Evolutionary conservation across 1,140 invertebrate genomes (phyloP).

Genomic region (Harpegnathos saltator): DNA sequence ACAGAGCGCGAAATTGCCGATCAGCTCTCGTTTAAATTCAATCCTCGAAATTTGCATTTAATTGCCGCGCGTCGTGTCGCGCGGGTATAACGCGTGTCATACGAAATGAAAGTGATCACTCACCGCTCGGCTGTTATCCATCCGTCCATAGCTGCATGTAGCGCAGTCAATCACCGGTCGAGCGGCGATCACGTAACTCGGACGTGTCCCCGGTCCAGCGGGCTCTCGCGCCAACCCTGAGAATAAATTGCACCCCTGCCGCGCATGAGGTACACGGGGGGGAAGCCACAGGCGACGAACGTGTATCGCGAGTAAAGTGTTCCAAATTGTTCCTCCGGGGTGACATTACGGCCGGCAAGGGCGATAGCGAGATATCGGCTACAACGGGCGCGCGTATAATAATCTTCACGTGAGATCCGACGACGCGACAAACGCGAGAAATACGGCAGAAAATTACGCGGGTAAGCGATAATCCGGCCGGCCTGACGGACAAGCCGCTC

Average conservation of each 20-base stretch:
- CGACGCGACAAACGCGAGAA: constrained; percentile 39
- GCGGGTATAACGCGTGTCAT: background rate
- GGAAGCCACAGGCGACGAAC: constrained; percentile 75
- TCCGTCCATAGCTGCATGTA: constrained; percentile 12
- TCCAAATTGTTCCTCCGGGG: constrained; percentile 76
- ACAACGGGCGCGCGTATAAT: constrained; percentile 34
- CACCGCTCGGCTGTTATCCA: constrained; percentile 20
- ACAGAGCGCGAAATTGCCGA: no score
- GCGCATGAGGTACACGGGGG: constrained; percentile 28
- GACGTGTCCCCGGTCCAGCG: constrained; percentile 38
- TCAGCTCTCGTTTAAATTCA: background rate
- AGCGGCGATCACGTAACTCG: constrained; percentile 30
- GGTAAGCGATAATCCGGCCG: constrained; percentile 18
- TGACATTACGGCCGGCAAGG: constrained; percentile 58
- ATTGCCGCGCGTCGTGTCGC: background rate
- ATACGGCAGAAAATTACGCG: constrained; percentile 40
- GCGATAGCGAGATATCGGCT: constrained; percentile 20
- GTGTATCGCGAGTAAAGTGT: constrained; percentile 75
- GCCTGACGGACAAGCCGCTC: constrained; percentile 19
- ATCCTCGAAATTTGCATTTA: constrained; percentile 22
- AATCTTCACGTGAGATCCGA: constrained; percentile 71
- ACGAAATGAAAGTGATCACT: constrained; percentile 51
- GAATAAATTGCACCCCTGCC: constrained; percentile 60
- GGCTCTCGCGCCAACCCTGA: constrained; percentile 52
- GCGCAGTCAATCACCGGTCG: constrained; percentile 9